phyloP scores from a whole-genome alignment of 2,113 vertebrate genomes.

The Catharus fuscescens region DNA sequence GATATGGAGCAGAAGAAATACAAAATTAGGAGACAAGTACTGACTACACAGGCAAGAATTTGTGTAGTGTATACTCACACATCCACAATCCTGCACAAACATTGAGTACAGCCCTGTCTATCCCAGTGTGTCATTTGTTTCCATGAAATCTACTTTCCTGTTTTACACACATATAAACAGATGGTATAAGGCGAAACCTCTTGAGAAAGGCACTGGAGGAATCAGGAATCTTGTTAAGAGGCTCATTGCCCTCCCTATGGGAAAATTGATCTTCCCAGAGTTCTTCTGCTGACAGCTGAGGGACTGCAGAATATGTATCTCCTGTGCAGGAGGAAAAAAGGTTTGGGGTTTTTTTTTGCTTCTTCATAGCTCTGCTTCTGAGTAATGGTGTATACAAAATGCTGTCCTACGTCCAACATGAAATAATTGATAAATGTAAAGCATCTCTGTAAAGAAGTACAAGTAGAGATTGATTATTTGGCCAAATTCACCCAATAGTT shows the following conservation, averaged over 20 bases:
- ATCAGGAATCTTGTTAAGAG: neutral
- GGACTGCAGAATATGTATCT: neutral
- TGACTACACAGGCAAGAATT: neutral
- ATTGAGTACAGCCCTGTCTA: neutral
- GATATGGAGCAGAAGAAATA: neutral
- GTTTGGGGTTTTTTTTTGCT: neutral
- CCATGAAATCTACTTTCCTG: neutral
- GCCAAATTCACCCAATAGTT: neutral
- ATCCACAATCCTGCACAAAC: neutral
- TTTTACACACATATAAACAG: neutral
- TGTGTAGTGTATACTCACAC: fast-evolving
- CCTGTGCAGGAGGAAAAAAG: neutral
- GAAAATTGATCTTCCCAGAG: neutral
- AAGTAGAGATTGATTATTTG: neutral
- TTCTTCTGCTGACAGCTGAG: neutral
- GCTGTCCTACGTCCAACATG: neutral
- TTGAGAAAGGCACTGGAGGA: neutral
- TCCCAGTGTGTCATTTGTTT: neutral
- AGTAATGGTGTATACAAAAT: neutral
- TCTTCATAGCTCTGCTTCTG: neutral
- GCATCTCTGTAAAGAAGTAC: neutral
- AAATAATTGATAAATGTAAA: neutral
- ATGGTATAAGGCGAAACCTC: neutral
- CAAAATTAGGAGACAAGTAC: neutral
- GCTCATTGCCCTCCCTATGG: neutral